phyloP scores from a whole-genome alignment of 1,140 invertebrate species.

The Drosophila sulfurigaster region DNA sequence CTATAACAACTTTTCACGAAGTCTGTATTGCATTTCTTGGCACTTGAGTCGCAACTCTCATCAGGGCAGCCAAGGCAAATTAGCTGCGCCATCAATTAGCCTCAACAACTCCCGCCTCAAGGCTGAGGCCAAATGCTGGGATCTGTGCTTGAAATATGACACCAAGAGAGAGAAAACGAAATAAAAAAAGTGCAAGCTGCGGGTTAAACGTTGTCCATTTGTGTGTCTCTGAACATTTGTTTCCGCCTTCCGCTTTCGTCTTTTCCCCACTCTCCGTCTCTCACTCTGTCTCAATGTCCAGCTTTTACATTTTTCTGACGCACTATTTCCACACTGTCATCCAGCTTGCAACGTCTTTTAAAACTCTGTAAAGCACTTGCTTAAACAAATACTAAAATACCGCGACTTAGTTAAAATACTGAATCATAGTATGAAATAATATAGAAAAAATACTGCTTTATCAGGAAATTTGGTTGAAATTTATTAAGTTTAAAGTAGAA shows the following conservation, averaged over 20 bases:
- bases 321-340: background rate
- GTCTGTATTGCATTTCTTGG: background rate
- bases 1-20: background rate
- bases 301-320: background rate
- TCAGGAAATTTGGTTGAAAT: too few species aligned
- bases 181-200: constrained; percentile 10
- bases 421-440: too few species aligned
- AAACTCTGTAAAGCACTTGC: too few species aligned
- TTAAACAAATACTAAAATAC: too few species aligned
- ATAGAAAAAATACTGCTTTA: too few species aligned
- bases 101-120: constrained; percentile 29
- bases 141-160: constrained; percentile 23
- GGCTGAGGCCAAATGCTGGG: background rate
- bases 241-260: constrained; percentile 8
- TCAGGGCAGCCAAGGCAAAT: constrained; percentile 56
- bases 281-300: background rate
- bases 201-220: constrained; percentile 76
- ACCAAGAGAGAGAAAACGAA: background rate
- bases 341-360: background rate
- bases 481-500: too few species aligned
- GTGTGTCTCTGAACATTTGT: constrained; percentile 67
- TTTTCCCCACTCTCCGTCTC: background rate
- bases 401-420: too few species aligned
- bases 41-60: constrained; percentile 1
- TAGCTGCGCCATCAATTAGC: constrained; percentile 73